Evolutionary conservation across 2,113 vertebrate genomes (phyloP).

Genomic region (Buteo buteo): DNA sequence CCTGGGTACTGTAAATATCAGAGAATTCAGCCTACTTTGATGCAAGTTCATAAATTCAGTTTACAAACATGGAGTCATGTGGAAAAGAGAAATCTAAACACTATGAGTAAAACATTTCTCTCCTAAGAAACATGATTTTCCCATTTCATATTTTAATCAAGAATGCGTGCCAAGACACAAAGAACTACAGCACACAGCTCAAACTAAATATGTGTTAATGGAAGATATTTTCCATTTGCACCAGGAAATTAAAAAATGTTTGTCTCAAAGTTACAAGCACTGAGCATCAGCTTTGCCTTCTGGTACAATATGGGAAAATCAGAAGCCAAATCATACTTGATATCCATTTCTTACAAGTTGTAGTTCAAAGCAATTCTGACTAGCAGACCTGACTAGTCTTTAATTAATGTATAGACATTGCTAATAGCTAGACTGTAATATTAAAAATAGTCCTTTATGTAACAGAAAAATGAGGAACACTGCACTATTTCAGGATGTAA

Average conservation of each 20-base stretch:
- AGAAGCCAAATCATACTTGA: not conserved
- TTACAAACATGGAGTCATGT: not conserved
- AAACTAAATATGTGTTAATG: not conserved
- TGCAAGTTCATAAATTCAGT: constrained; percentile 43
- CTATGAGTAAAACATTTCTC: not conserved
- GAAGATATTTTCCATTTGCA: not conserved
- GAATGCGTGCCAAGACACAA: not conserved
- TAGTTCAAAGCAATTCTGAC: not conserved
- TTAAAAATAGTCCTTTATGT: not conserved
- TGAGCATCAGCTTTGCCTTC: not conserved
- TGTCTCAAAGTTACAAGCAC: not conserved
- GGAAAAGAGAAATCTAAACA: not conserved
- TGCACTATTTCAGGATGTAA: not conserved
- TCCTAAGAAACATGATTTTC: not conserved
- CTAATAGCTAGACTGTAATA: not conserved
- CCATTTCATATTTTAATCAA: not conserved
- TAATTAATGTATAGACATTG: not conserved
- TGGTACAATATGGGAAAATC: not conserved
- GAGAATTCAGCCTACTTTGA: not conserved
- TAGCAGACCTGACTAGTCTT: not conserved
- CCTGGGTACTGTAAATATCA: constrained; percentile 28
- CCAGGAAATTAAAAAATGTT: not conserved
- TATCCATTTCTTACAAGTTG: not conserved
- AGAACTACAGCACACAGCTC: not conserved
- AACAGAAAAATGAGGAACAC: not conserved